Conservation (phyloP, 2,113 vertebrate genomes). For the Okapia johnstoni region DNA sequence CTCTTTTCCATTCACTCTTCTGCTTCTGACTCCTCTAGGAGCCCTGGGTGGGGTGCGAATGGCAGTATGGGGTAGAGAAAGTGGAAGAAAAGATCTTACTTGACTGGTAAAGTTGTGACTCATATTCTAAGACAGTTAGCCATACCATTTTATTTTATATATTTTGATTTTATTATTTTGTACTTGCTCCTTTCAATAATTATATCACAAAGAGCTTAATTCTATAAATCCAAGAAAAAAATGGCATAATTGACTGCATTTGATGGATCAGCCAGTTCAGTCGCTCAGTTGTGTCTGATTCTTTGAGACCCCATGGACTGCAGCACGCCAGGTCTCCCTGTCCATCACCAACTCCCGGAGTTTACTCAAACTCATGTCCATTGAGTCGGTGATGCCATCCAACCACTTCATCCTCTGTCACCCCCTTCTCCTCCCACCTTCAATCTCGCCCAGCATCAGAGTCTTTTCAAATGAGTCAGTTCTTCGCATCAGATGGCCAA, state of each 20-base stretch:
- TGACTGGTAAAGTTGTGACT: background rate
- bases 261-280: background rate
- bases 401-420: background rate
- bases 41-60: too few relatives aligned
- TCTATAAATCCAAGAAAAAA: background rate
- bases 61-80: background rate
- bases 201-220: background rate
- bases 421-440: background rate
- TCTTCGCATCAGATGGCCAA: background rate
- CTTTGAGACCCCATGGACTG: fast-evolving
- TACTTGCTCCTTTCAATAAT: background rate
- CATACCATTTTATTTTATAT: background rate
- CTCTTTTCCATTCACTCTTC: background rate
- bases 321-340: background rate
- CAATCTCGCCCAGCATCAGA: background rate
- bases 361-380: background rate
- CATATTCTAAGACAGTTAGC: background rate
- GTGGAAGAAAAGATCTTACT: background rate
- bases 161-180: background rate
- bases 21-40: background rate
- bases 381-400: background rate
- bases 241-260: background rate
- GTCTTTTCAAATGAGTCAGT: background rate
- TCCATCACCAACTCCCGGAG: fast-evolving
- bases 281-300: fast-evolving